Conservation (phyloP, 2,888 invertebrate genomes). For the Clanis bilineata region DNA sequence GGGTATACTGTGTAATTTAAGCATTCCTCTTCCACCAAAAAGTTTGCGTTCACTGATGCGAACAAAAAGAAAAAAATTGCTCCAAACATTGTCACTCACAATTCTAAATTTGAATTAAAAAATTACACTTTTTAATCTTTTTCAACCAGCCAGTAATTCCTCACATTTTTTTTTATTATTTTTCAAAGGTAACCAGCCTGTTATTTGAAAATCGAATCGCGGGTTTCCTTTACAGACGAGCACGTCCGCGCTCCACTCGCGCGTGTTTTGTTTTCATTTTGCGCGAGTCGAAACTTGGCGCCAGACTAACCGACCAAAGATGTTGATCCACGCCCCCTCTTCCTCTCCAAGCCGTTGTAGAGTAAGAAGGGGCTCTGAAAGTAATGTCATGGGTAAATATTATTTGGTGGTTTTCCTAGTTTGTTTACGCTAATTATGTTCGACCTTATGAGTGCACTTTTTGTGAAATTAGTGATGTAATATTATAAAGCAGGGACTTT, state of each 20-base stretch:
- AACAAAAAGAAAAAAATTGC: slow-evolving; percentile 41
- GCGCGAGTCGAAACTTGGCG: slow-evolving; percentile 49
- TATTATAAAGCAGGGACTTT: neutral
- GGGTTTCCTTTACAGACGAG: slow-evolving; percentile 23
- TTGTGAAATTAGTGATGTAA: neutral
- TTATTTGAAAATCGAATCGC: neutral
- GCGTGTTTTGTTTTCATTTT: slow-evolving; percentile 45
- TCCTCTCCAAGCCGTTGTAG: slow-evolving; percentile 11
- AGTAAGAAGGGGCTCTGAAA: slow-evolving; percentile 18
- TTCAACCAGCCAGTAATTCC: neutral
- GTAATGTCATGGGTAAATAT: slow-evolving; percentile 35
- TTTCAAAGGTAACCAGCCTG: neutral
- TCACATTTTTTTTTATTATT: neutral
- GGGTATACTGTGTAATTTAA: slow-evolving; percentile 75
- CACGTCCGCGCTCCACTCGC: slow-evolving; percentile 57
- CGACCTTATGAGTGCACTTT: slow-evolving; percentile 6
- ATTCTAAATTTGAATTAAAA: neutral
- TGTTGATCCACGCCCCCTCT: slow-evolving; percentile 38
- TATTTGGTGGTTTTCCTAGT: slow-evolving; percentile 25
- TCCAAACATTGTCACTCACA: slow-evolving; percentile 34
- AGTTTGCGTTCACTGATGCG: slow-evolving; percentile 45
- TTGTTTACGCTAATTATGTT: slow-evolving; percentile 7
- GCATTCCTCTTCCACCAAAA: slow-evolving; percentile 65
- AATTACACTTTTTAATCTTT: neutral
- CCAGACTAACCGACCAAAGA: slow-evolving; percentile 38